Percentiles rank a stretch among this genome's conserved stretches.
phyloP scores from a whole-genome alignment of 2,797 vertebrate genomes.

The Spinus olivaceus region DNA sequence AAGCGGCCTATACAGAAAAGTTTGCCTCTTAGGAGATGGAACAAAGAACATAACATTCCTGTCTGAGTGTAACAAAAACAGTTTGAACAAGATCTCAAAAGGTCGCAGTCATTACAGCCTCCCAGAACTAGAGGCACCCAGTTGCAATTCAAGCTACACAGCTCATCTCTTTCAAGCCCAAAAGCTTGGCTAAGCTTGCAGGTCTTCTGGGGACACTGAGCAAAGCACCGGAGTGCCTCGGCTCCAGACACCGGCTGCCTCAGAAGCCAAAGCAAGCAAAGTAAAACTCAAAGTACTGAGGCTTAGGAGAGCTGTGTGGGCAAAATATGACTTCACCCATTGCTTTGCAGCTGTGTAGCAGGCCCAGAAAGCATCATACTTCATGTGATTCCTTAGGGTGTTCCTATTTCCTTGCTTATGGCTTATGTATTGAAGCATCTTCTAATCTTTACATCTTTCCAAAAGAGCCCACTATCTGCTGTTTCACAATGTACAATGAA shows the following conservation, averaged over 20 bases:
- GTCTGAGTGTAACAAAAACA: conserved; percentile 31
- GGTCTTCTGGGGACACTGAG: conserved; percentile 39
- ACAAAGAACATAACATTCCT: conserved; percentile 50
- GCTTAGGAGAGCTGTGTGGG: not conserved
- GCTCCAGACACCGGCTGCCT: not conserved
- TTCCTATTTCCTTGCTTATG: not conserved
- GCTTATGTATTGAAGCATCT: not conserved
- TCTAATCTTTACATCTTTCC: not conserved
- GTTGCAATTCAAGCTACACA: not conserved
- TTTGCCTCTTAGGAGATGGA: conserved; percentile 6
- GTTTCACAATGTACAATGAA: not conserved
- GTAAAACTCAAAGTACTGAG: not conserved
- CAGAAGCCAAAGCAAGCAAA: conserved; percentile 34
- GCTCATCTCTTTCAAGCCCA: conserved; percentile 37
- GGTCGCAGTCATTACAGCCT: not conserved
- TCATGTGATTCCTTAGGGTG: not conserved
- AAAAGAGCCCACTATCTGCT: not conserved
- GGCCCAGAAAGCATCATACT: not conserved
- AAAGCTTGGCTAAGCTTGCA: conserved; percentile 17
- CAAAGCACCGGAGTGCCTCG: not conserved
- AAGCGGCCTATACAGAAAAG: not conserved
- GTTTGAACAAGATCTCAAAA: conserved; percentile 46
- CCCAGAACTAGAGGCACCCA: not conserved
- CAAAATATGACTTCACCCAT: not conserved
- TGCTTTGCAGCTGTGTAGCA: not conserved